Base-by-base conservation (phyloP, 2,888 invertebrate genomes). In the Mythimna albipuncta region DNA sequence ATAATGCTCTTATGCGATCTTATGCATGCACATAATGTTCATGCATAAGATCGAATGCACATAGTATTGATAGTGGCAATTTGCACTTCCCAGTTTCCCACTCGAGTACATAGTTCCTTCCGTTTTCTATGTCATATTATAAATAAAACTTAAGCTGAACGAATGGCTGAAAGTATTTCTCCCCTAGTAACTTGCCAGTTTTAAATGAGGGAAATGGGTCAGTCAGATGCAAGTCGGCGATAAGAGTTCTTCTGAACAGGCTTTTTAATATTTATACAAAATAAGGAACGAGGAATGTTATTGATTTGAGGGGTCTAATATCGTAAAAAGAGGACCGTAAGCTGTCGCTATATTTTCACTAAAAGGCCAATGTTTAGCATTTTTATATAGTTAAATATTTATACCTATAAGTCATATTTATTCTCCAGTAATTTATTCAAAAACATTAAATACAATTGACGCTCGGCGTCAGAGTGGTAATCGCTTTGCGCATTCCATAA, bases 151-250 rank as follows among this genome's bases (percentile, higher is more conserved):
- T 13, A 54, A 21, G 21, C n/a, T 62, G 41, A 41, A n/a, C 10
- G 19, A 58, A 58, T 52, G 9, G 26, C 19, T 64, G 32, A 50
- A 72, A 47, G 50, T 21, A 41, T 64, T 16, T 54, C n/a, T 72
- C 66, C 11, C 58, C 32, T 52, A 72, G 58, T 38, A 71, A 72
- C 44, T 72, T 65, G 65, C 35, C 16, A 66, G 72, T 66, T 52
- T 72, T n/a, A 72, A 66, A 73, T 61, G 66, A 47, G 66, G 66
- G 73, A 66, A 74, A 54, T 1, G 44, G 73, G 66, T 54, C 72
- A 64, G 55, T 16, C 44, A 19, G 72, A 73, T 41, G n/a, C 13
- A 19, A 38, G 72, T 55, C 19, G 41, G 50, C n/a, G 19, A 73
- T 66, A 72, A 26, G n/a, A 16, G 55, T 32, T n/a, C 9, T 59